These are phyloP conservation scores for Paraescarpia echinospica DNA, from an alignment of 1,140 invertebrate genomes.

Conservation along the genomic window DNA sequence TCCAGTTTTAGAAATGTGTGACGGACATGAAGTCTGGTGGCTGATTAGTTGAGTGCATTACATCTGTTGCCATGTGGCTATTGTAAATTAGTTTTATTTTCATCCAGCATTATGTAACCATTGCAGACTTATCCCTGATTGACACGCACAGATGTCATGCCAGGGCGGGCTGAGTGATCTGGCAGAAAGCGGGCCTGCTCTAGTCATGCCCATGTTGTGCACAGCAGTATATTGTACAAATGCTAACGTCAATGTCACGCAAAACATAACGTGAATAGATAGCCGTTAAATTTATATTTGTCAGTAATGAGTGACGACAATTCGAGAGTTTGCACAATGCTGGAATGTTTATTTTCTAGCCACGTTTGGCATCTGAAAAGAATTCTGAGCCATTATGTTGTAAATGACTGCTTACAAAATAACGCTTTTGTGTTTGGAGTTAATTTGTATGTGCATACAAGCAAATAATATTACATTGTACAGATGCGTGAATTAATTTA, in stretches of 20 bases:
- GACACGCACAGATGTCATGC: background rate
- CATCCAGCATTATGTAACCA: background rate
- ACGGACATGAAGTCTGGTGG: background rate
- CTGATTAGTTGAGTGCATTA: background rate
- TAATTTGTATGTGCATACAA: too few relatives aligned
- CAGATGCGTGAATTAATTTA: too few relatives aligned
- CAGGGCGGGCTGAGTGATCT: background rate
- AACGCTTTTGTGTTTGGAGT: too few relatives aligned
- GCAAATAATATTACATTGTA: too few relatives aligned
- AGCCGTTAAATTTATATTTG: background rate
- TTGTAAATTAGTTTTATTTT: slow-evolving; percentile 2
- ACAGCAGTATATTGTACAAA: background rate
- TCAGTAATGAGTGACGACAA: background rate
- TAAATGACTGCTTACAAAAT: too few relatives aligned
- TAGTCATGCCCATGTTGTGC: background rate
- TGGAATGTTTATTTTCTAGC: too few relatives aligned
- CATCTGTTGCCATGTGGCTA: background rate
- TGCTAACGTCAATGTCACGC: background rate
- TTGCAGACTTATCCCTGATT: background rate
- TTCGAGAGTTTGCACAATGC: background rate
- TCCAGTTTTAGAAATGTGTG: background rate
- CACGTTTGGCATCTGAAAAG: too few relatives aligned
- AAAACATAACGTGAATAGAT: background rate
- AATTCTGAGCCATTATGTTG: too few relatives aligned
- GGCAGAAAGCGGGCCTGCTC: background rate